These are phyloP conservation scores for Dorcus parallelipipedus DNA, from an alignment of 2,888 invertebrate genomes.

Conservation along the genomic window DNA sequence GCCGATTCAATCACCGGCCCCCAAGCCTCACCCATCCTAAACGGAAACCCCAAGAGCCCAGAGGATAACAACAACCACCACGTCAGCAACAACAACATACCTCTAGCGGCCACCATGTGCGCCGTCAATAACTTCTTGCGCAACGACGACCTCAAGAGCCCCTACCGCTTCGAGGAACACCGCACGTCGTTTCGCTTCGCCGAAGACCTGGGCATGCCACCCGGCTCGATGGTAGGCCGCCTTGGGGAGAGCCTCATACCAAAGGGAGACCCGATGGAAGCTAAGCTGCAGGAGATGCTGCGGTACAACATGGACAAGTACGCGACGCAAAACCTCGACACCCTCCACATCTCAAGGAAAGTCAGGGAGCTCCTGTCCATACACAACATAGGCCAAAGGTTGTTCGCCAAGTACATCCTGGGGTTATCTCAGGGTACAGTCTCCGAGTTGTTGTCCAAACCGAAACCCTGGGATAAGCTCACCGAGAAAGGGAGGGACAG, in stretches of 20 bases:
- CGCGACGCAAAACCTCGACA: conserved; percentile 90
- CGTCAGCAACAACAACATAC: conserved; percentile 53
- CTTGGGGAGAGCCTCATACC: conserved; percentile 88
- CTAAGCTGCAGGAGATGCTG: conserved; percentile 87
- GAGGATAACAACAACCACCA: conserved; percentile 54
- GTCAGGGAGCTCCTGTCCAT: conserved; percentile 92
- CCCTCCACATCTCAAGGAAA: conserved; percentile 88
- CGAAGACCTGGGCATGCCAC: conserved; percentile 74
- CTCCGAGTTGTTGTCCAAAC: conserved; percentile 95
- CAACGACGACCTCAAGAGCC: conserved; percentile 56
- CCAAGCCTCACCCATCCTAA: conserved; percentile 36
- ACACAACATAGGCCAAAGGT: conserved; percentile 96
- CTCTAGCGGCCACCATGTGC: conserved; percentile 50
- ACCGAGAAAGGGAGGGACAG: conserved; percentile 99
- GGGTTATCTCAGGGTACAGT: conserved; percentile 97
- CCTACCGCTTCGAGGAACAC: conserved; percentile 80
- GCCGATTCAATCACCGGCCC: conserved; percentile 40
- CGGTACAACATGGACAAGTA: conserved; percentile 95
- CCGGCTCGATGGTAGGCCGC: conserved; percentile 79
- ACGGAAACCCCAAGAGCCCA: conserved; percentile 54
- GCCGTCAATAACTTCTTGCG: conserved; percentile 47
- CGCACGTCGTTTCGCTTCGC: conserved; percentile 80
- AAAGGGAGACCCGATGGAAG: conserved; percentile 92
- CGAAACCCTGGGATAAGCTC: conserved; percentile 99
- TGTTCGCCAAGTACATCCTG: conserved; percentile 98